These are phyloP conservation scores for Eudasyphora cyanicolor DNA, from an alignment of 2,888 invertebrate species.

Conservation along the genomic window DNA sequence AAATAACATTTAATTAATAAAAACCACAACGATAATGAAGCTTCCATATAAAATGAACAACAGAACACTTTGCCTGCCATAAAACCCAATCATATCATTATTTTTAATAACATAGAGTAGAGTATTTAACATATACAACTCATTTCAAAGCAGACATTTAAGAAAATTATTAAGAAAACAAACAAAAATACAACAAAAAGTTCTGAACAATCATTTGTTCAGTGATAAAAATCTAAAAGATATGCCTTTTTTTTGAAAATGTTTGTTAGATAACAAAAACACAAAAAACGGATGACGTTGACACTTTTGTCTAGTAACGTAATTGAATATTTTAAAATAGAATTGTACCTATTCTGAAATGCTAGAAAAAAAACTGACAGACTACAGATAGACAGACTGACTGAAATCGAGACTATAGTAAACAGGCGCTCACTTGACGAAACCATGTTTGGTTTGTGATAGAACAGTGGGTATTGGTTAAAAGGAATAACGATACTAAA, in stretches of 20 bases:
- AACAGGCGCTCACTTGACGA: neutral
- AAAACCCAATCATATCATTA: constrained; percentile 49
- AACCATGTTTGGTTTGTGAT: neutral
- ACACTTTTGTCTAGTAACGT: neutral
- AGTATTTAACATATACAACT: constrained; percentile 47
- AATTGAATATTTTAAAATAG: too few relatives aligned
- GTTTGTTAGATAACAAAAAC: neutral
- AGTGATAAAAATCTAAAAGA: constrained; percentile 40
- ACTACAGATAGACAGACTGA: neutral
- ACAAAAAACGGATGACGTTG: constrained; percentile 42
- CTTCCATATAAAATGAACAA: too few relatives aligned
- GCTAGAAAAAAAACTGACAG: neutral
- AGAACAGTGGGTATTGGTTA: neutral
- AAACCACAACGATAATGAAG: neutral
- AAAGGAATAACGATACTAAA: neutral
- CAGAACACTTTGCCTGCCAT: constrained; percentile 56
- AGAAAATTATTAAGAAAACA: neutral
- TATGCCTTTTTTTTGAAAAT: neutral
- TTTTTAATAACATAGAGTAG: constrained; percentile 50
- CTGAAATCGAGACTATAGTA: neutral
- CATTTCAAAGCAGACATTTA: constrained; percentile 24
- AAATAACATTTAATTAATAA: neutral
- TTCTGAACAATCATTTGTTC: constrained; percentile 1
- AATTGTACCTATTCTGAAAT: neutral
- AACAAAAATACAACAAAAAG: neutral